Percentiles rank a stretch among this genome's conserved stretches.
Conservation (phyloP, 37 sponge, comb jelly and placozoan genomes). For the Aplysina aerophoba region DNA sequence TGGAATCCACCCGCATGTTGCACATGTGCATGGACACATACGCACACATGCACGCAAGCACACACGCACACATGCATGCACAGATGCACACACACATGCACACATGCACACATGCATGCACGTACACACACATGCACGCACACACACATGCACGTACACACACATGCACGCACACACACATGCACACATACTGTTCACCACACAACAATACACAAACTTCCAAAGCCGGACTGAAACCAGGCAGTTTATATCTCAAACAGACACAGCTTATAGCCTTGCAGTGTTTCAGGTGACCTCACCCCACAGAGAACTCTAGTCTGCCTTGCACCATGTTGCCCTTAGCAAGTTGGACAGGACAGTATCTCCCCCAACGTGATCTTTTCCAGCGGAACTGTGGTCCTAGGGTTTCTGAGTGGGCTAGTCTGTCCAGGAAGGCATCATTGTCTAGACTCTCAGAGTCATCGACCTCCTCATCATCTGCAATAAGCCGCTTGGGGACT, state of each 20-base stretch:
- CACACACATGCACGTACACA: neutral
- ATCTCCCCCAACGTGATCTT: slow-evolving; percentile 86
- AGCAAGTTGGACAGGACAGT: slow-evolving; percentile 87
- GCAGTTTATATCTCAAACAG: no score
- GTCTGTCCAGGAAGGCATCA: slow-evolving; percentile 53
- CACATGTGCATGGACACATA: neutral
- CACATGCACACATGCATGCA: no score
- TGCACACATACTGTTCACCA: neutral
- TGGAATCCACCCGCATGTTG: neutral
- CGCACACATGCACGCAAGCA: neutral
- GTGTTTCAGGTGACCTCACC: slow-evolving; percentile 44
- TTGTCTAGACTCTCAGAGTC: slow-evolving; percentile 53
- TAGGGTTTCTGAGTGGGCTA: slow-evolving; percentile 53
- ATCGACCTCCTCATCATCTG: slow-evolving; percentile 59
- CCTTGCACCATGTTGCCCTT: slow-evolving; percentile 85
- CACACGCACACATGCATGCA: no score
- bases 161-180: neutral
- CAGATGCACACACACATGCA: no score
- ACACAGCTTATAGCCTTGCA: neutral
- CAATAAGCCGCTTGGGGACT: slow-evolving; percentile 54
- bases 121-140: neutral
- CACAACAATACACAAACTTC: no score
- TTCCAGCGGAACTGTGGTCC: slow-evolving; percentile 84
- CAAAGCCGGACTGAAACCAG: no score
- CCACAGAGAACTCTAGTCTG: slow-evolving; percentile 79